Conservation (phyloP, 2,888 invertebrate genomes). For the Dendrolimus pini region DNA sequence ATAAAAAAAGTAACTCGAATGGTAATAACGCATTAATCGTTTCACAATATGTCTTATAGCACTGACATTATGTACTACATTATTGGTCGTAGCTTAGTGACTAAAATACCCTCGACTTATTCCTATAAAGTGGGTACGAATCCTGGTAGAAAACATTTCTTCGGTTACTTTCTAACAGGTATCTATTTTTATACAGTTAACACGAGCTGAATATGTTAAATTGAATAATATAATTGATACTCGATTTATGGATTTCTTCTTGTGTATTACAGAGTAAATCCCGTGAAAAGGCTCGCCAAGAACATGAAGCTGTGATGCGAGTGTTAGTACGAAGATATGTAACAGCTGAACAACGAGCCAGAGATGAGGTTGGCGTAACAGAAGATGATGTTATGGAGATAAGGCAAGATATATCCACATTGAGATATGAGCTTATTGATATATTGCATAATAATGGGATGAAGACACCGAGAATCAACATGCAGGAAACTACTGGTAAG, state of each 20-base stretch:
- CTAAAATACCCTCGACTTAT: too few species aligned
- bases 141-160: too few species aligned
- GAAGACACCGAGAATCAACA: conserved; percentile 84
- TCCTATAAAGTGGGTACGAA: too few species aligned
- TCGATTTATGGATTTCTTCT: too few species aligned
- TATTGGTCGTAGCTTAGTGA: too few species aligned
- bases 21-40: too few species aligned
- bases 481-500: conserved; percentile 80
- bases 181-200: too few species aligned
- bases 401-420: conserved; percentile 96
- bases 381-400: conserved; percentile 99
- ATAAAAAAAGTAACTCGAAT: background rate
- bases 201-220: too few species aligned
- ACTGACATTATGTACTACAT: too few species aligned
- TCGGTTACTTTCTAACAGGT: too few species aligned
- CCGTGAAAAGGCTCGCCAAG: conserved; percentile 80
- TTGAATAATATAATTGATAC: too few species aligned
- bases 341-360: conserved; percentile 89
- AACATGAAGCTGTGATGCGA: conserved; percentile 91
- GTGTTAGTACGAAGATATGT: conserved; percentile 93
- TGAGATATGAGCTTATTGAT: conserved; percentile 94
- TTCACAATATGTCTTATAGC: too few species aligned
- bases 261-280: conserved; percentile 79
- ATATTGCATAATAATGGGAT: conserved; percentile 93
- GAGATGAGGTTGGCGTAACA: conserved; percentile 94